Conservation (phyloP, 2,888 invertebrate genomes). For the Crepidodera aurea region DNA sequence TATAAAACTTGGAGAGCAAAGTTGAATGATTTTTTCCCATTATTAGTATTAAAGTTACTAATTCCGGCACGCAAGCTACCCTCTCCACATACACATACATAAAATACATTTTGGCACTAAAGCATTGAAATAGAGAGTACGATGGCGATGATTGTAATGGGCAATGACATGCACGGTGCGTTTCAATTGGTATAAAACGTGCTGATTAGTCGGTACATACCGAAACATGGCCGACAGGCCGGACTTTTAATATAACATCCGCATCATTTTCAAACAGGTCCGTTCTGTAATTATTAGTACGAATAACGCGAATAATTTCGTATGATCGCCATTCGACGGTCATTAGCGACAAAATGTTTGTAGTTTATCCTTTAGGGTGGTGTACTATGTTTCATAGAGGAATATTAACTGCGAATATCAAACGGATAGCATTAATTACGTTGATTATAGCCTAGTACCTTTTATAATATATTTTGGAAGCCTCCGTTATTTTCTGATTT, state of each 20-base stretch:
- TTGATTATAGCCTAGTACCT: too few relatives aligned
- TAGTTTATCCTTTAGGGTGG: slow-evolving; percentile 1
- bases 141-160: slow-evolving; percentile 59
- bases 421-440: too few relatives aligned
- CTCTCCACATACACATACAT: slow-evolving; percentile 20
- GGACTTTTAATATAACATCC: slow-evolving; percentile 51
- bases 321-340: slow-evolving; percentile 20
- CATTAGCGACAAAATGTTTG: slow-evolving; percentile 16
- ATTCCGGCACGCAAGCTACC: neutral
- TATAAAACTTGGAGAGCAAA: too few relatives aligned
- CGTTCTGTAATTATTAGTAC: slow-evolving; percentile 55
- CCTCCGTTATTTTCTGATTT: too few relatives aligned
- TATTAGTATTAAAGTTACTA: neutral
- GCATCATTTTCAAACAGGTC: slow-evolving; percentile 50
- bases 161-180: slow-evolving; percentile 59
- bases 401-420: too few relatives aligned
- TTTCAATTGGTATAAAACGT: slow-evolving; percentile 59
- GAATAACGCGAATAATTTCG: slow-evolving; percentile 51
- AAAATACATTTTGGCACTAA: slow-evolving; percentile 56
- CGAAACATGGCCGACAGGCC: slow-evolving; percentile 53
- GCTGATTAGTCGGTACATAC: slow-evolving; percentile 58
- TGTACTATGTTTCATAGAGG: too few relatives aligned
- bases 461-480: too few relatives aligned
- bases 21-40: too few relatives aligned
- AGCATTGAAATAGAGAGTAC: slow-evolving; percentile 53